Percentiles rank a stretch among this genome's conserved stretches.
These are phyloP conservation scores for Tetraneura akinire DNA, from an alignment of 1,140 invertebrate genomes.

Conservation along the genomic window DNA sequence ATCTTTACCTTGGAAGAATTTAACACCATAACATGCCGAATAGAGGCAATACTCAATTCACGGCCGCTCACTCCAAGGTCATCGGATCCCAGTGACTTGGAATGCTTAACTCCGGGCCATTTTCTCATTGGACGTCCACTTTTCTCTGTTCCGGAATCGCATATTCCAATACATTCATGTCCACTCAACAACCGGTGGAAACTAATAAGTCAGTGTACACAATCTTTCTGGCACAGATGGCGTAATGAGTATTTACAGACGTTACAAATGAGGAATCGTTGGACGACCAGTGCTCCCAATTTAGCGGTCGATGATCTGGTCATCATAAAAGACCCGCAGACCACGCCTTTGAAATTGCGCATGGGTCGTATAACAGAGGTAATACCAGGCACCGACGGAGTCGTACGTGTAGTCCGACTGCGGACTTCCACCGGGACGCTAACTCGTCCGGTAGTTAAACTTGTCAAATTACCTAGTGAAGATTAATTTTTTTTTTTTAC, in stretches of 20 bases:
- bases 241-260: constrained; percentile 26
- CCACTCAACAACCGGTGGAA: background rate
- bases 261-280: constrained; percentile 24
- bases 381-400: constrained; percentile 53
- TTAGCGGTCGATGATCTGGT: constrained; percentile 11
- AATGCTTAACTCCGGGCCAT: no score
- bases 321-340: background rate
- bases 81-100: no score
- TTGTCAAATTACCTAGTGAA: no score
- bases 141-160: no score
- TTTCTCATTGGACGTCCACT: no score
- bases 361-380: background rate
- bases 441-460: constrained; percentile 53
- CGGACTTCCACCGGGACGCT: constrained; percentile 53
- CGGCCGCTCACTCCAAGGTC: background rate
- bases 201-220: background rate
- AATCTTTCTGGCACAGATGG: constrained; percentile 37
- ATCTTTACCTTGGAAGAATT: no score
- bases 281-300: constrained; percentile 3
- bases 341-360: background rate
- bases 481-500: no score
- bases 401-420: constrained; percentile 54
- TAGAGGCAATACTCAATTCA: no score
- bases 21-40: no score
- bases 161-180: no score